phyloP scores from a whole-genome alignment of 2,797 vertebrate genomes.

The Rhinella marina region DNA sequence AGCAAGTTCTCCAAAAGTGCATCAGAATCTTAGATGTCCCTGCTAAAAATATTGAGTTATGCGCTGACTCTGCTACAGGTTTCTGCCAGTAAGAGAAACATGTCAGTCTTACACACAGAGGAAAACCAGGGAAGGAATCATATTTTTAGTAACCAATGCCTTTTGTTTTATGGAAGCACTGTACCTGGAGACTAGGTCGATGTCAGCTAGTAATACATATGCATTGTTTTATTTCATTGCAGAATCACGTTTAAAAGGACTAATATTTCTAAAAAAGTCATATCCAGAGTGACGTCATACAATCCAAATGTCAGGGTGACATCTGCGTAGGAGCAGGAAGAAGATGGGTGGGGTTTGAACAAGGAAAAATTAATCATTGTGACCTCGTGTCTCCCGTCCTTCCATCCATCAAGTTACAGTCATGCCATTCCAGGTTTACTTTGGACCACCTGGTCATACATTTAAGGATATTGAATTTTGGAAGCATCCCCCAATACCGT shows the following conservation, averaged over 20 bases:
- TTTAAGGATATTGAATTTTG: background rate
- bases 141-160: conserved; percentile 46
- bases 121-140: conserved; percentile 13
- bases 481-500: background rate
- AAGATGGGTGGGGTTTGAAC: conserved; percentile 27
- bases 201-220: background rate
- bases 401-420: conserved; percentile 24
- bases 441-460: conserved; percentile 11
- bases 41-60: conserved; percentile 12
- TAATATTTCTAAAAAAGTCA: background rate
- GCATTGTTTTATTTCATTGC: background rate
- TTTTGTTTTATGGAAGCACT: background rate
- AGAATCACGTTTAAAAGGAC: background rate
- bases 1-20: background rate
- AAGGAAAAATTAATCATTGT: conserved; percentile 41
- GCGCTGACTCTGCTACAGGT: conserved; percentile 1
- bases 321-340: conserved; percentile 32
- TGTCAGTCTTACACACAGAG: conserved; percentile 15
- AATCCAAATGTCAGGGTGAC: conserved; percentile 37
- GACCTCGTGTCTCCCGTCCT: conserved; percentile 35
- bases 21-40: background rate
- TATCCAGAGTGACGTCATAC: background rate
- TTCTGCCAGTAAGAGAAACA: conserved; percentile 4
- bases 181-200: conserved; percentile 18
- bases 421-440: conserved; percentile 22